Conservation (phyloP, 2,113 vertebrate species). For the Corythaixoides concolor region DNA sequence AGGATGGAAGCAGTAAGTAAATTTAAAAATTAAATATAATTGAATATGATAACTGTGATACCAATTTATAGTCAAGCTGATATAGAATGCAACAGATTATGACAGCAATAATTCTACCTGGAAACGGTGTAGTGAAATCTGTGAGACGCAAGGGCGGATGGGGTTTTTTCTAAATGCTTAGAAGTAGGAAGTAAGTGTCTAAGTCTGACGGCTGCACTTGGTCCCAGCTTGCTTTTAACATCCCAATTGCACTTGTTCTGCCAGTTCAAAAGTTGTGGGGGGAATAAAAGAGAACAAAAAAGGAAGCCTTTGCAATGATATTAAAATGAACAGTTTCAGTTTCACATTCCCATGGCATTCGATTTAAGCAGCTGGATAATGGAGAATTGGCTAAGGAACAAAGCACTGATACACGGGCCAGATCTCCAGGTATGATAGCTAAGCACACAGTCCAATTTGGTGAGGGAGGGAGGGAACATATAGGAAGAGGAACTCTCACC, state of each 20-base stretch:
- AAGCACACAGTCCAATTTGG: fast-evolving
- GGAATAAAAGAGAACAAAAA: neutral
- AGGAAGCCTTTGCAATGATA: neutral
- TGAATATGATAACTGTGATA: neutral
- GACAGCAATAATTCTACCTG: neutral
- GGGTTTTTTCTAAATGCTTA: neutral
- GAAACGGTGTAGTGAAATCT: neutral
- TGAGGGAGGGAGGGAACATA: neutral
- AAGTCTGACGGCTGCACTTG: neutral
- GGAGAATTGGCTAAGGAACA: neutral
- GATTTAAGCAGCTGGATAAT: neutral
- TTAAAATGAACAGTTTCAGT: neutral
- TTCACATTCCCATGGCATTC: neutral
- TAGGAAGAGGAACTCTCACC: neutral
- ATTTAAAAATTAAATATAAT: neutral
- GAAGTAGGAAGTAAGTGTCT: neutral
- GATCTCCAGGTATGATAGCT: neutral
- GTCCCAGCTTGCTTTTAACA: neutral
- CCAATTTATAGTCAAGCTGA: neutral
- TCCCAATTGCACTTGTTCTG: neutral
- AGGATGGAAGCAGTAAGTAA: neutral
- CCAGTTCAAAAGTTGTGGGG: neutral
- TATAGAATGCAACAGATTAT: neutral
- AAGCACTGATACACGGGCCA: neutral
- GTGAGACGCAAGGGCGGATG: neutral